Conservation (phyloP, 2,113 vertebrate species). For the Lepidiolamprologus cunningtoni region DNA sequence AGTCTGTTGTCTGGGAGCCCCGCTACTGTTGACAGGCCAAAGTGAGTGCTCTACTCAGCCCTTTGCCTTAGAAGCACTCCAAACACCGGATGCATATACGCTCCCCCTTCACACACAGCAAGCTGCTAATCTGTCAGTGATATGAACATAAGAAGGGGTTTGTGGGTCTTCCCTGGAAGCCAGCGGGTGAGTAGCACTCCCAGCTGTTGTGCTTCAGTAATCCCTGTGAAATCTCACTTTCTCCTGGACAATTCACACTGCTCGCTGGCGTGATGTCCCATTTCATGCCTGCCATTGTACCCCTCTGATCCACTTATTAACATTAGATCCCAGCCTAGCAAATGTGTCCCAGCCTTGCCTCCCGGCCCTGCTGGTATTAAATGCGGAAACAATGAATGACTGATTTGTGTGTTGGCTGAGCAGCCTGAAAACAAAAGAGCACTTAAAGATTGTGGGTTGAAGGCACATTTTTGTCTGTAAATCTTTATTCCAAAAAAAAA, state of each 20-base stretch:
- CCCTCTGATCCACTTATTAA: slow-evolving; percentile 53
- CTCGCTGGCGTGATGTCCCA: slow-evolving; percentile 52
- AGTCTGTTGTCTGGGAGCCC: slow-evolving; percentile 8
- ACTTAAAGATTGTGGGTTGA: slow-evolving; percentile 53
- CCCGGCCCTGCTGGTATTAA: slow-evolving; percentile 11
- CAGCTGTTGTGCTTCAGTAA: slow-evolving; percentile 69
- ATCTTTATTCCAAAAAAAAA: slow-evolving; percentile 44
- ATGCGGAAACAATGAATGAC: slow-evolving; percentile 27
- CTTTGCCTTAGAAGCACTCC: background rate
- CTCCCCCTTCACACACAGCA: background rate
- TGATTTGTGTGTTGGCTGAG: slow-evolving; percentile 27
- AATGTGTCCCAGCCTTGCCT: slow-evolving; percentile 33
- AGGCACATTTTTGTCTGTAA: slow-evolving; percentile 46
- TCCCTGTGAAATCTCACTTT: slow-evolving; percentile 74
- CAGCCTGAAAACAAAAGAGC: slow-evolving; percentile 51
- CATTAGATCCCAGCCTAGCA: slow-evolving; percentile 38
- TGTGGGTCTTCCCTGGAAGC: slow-evolving; percentile 36
- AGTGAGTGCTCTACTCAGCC: slow-evolving; percentile 12
- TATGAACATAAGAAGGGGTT: slow-evolving; percentile 51
- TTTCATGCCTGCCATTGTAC: slow-evolving; percentile 69
- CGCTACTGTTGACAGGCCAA: slow-evolving; percentile 41
- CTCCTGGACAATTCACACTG: slow-evolving; percentile 61
- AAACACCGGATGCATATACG: background rate
- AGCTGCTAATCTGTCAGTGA: slow-evolving; percentile 66
- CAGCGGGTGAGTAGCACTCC: slow-evolving; percentile 30